A percentile compares a stretch with the other conserved stretches of the same genome.
Evolutionary conservation across 2,797 vertebrate genomes (phyloP).

Genomic region (Salmo trutta): DNA sequence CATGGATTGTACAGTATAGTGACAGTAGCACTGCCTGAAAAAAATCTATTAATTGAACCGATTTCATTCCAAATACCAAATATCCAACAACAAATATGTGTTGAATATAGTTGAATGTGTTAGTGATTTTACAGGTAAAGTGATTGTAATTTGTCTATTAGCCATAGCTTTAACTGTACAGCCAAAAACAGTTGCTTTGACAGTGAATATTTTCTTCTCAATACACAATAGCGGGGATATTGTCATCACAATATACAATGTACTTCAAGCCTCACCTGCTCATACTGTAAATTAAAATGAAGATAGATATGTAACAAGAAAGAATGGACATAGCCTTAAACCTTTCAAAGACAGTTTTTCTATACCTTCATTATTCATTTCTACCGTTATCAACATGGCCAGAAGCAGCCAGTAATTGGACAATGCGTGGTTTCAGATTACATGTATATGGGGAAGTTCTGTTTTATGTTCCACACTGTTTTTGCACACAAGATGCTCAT

Average conservation of each 20-base stretch:
- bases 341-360: slow-evolving; percentile 36
- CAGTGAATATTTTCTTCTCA: slow-evolving; percentile 15
- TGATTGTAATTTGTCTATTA: slow-evolving; percentile 31
- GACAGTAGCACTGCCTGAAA: neutral
- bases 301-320: slow-evolving; percentile 21
- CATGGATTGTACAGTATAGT: slow-evolving; percentile 3
- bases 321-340: slow-evolving; percentile 62
- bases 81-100: slow-evolving; percentile 33
- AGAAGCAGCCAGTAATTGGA: slow-evolving; percentile 26
- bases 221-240: neutral
- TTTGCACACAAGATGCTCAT: slow-evolving; percentile 29
- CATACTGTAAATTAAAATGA: slow-evolving; percentile 16
- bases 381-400: slow-evolving; percentile 15
- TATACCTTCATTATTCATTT: neutral
- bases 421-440: slow-evolving; percentile 25
- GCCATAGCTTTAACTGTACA: slow-evolving; percentile 14
- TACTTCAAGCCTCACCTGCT: slow-evolving; percentile 8
- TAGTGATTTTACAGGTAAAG: slow-evolving; percentile 35
- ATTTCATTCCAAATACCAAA: slow-evolving; percentile 29
- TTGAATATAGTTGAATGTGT: slow-evolving; percentile 29
- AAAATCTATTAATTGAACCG: slow-evolving; percentile 19
- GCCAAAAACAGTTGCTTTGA: slow-evolving; percentile 11
- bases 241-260: slow-evolving; percentile 18
- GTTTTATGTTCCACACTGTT: slow-evolving; percentile 27
- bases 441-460: neutral